Evolutionary conservation across 2,888 invertebrate species (phyloP), one percentile per base, ranked within the genome.

Genomic region (Microdon myrmicae): DNA sequence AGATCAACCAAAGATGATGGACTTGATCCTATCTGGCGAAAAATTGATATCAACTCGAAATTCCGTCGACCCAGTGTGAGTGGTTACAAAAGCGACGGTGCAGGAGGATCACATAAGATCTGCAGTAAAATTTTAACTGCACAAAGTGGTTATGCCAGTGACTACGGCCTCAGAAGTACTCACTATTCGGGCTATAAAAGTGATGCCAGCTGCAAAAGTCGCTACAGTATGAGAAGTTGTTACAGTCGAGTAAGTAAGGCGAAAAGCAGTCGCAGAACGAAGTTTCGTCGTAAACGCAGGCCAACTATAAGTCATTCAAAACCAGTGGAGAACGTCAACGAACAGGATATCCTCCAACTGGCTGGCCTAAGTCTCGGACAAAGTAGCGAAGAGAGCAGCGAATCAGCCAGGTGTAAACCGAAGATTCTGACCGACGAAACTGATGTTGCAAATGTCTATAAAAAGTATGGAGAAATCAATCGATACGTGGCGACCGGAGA

Each of bases 11-110:
- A 81, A 31, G 84, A 85, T 20, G 85, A 85, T 70, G 78, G 81
- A 0, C 71, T 86, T n/a, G 86, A 86, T 73, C 86, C 86, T 0
- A 83, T 85, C 2, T 86, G 86, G 86, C 83, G 84, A 53, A 83
- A 86, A 77, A 86, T 86, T 26, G 86, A 86, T 74, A 80, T 86
- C 2, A 85, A 86, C 74, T 84, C 85, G 8, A 86, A 86, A 76
- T 86, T 85, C 72, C 83, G 85, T 35, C 61, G 79, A 3, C 78
- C 79, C 5, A 84, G 84, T 68, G 83, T 86, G 34, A 84, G 84
- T 3, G 85, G 85, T 3, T 85, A 85, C 68, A 85, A 85, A 79
- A 86, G 85, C 72, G 86, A 85, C 69, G 85, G 77, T 2, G 72
- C 71, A 0, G 71, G 69, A 4, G 71, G 70, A 2, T 69, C 71